Evolutionary conservation across 2,113 vertebrate genomes (phyloP), one percentile per base, ranked within the genome.

Genomic region (Carlito syrichta): DNA sequence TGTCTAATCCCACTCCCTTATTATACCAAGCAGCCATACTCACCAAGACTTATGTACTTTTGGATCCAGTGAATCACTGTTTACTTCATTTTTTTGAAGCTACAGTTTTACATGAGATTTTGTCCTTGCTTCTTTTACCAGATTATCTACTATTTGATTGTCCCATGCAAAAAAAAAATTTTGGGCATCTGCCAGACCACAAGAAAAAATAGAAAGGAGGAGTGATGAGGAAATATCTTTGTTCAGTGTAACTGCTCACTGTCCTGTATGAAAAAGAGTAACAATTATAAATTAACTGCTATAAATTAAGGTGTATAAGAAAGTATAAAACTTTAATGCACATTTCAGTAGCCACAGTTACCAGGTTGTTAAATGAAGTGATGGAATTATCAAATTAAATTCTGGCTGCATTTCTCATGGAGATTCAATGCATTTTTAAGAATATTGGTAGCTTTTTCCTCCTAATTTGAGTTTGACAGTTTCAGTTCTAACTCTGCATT

Each of bases 131-230:
- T 11, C 56, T 94, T 96, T 63, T n/a, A 95, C 52, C 14, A 96
- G 74, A 93, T 98, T 13, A 73, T 97, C 54, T 86, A 45, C 95
- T 43, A 77, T 94, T 98, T 97, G 43, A 89, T 76, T n/a, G 91
- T 96, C 93, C 96, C 71, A 32, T 73, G 71, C 94, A 97, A 97
- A 96, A 94, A 97, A 40, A 95, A 89, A 97, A 96, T 97, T 94
- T 71, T 85, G 98, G 93, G 88, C 69, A 84, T 89, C 96, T 92
- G 76, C 45, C 96, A 98, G 98, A 95, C 92, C 94, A 83, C 93
- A 94, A 96, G 76, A 6, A 88, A 86, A 88, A 83, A 74, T 17
- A 14, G n/a, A n/a, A 68, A 66, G 40, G 4, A 32, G 43, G 8
- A 19, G 58, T 38, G 8, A 9, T 8, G 38, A 86, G 91, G 86